Evolutionary conservation across 2,113 vertebrate genomes (phyloP).

Genomic region (Seriola dumerili): DNA sequence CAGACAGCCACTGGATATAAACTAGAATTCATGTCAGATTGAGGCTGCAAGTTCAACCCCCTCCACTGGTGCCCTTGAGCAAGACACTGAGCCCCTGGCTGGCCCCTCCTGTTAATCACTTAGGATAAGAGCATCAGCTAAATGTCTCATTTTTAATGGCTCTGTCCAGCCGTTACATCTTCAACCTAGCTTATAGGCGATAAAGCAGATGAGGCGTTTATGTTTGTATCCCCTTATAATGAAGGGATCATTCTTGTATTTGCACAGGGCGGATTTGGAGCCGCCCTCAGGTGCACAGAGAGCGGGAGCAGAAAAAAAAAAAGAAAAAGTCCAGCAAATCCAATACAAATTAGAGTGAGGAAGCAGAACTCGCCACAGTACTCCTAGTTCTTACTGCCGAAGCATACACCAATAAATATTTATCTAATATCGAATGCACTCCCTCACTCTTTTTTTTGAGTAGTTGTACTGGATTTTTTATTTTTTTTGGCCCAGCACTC

Average conservation of each 20-base stretch:
- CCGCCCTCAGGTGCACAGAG: constrained; percentile 16
- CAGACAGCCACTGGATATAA: neutral
- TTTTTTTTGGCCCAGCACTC: constrained; percentile 19
- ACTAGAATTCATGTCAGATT: neutral
- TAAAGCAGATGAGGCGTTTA: constrained; percentile 58
- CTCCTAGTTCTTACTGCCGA: constrained; percentile 21
- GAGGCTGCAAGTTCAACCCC: constrained; percentile 15
- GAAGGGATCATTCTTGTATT: constrained; percentile 55
- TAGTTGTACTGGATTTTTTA: constrained; percentile 37
- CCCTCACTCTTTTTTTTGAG: constrained; percentile 18
- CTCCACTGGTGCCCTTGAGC: constrained; percentile 31
- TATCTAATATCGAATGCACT: constrained; percentile 29
- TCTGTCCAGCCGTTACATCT: constrained; percentile 48
- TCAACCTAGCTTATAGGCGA: constrained; percentile 36
- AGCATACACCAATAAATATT: constrained; percentile 43
- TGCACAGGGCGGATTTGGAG: constrained; percentile 36
- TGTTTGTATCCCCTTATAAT: constrained; percentile 56
- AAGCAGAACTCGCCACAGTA: neutral
- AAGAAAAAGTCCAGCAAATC: constrained; percentile 9
- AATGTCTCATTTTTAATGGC: constrained; percentile 52
- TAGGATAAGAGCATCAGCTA: constrained; percentile 48
- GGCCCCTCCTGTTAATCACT: constrained; percentile 44
- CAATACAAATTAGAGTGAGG: constrained; percentile 12
- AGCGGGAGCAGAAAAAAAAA: constrained; percentile 6
- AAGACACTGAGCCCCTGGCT: neutral